Conservation (phyloP, 1,140 invertebrate species). For the Drosophila sucinea region DNA sequence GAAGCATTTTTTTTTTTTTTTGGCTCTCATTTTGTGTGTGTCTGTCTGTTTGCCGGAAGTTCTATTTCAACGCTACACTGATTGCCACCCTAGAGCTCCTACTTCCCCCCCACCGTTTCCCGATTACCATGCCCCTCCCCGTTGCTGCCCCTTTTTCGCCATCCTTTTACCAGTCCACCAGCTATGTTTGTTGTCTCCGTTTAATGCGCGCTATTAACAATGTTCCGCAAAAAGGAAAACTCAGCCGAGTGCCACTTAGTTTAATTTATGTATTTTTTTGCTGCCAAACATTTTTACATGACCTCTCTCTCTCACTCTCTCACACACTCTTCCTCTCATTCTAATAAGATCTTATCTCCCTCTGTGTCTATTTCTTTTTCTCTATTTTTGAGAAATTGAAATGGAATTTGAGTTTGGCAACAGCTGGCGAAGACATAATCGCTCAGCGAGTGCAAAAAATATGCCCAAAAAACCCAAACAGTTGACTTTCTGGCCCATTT, state of each 20-base stretch:
- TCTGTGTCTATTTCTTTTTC: background rate
- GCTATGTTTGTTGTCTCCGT: conserved; percentile 31
- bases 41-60: conserved; percentile 51
- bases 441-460: conserved; percentile 39
- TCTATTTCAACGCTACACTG: conserved; percentile 67
- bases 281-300: conserved; percentile 2
- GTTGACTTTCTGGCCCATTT: conserved; percentile 42
- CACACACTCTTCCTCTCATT: background rate
- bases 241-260: conserved; percentile 31
- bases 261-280: conserved; percentile 41
- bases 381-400: conserved; percentile 12
- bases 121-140: background rate
- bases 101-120: conserved; percentile 1
- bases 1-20: conserved; percentile 31
- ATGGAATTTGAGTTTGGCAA: conserved; percentile 28
- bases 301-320: background rate
- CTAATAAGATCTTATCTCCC: background rate
- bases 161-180: conserved; percentile 7
- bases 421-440: conserved; percentile 55
- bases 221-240: conserved; percentile 11
- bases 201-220: conserved; percentile 63
- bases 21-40: conserved; percentile 17
- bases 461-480: conserved; percentile 6
- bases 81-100: conserved; percentile 40
- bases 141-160: conserved; percentile 2